Evolutionary conservation across 2,113 vertebrate species (phyloP).

Genomic region (Ctenomys sociabilis): DNA sequence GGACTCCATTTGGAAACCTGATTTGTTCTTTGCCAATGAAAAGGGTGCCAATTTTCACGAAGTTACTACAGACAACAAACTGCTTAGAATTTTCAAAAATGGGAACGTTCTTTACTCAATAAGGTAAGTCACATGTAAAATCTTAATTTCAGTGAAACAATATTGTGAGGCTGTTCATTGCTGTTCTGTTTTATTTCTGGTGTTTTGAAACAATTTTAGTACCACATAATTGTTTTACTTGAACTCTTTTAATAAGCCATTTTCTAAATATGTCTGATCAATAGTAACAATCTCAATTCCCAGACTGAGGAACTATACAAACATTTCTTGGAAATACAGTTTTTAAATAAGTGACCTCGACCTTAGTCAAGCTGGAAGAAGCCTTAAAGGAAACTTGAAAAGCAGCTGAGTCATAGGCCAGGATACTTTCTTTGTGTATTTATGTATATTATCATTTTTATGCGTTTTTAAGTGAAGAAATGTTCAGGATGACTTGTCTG

Average conservation of each 20-base stretch:
- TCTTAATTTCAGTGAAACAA: neutral
- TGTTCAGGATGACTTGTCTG: neutral
- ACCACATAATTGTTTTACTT: neutral
- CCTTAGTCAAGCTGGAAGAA: neutral
- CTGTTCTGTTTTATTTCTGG: neutral
- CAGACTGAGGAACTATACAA: neutral
- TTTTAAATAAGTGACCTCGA: neutral
- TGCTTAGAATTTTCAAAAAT: constrained; percentile 97
- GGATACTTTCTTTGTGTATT: constrained; percentile 12
- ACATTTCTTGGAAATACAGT: neutral
- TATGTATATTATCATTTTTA: neutral
- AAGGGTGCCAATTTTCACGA: constrained; percentile 99
- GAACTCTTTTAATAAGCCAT: neutral
- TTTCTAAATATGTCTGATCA: constrained; percentile 22
- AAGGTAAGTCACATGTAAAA: constrained; percentile 86
- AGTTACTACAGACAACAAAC: constrained; percentile 97
- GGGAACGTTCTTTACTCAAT: constrained; percentile 98
- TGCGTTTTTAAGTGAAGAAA: neutral
- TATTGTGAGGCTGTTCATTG: rapidly evolving
- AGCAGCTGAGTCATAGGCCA: neutral
- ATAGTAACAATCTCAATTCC: neutral
- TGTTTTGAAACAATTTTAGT: neutral
- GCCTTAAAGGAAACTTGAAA: neutral
- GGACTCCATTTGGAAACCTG: constrained; percentile 99
- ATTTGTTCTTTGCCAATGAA: constrained; percentile 98